phyloP scores from a whole-genome alignment of 2,113 vertebrate species.

The Thomomys bottae region DNA sequence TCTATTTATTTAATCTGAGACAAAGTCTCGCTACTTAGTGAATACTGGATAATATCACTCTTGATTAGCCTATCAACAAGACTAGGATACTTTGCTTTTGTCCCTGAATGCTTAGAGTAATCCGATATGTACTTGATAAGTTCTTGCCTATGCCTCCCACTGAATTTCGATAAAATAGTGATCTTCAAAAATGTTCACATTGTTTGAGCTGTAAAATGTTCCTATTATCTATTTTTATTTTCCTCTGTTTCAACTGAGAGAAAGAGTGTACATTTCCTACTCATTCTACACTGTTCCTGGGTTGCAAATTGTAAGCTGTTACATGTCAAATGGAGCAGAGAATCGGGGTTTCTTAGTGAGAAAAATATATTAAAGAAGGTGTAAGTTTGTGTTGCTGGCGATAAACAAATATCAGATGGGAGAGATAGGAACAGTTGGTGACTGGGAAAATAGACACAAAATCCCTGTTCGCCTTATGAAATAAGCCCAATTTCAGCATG shows the following conservation, averaged over 20 bases:
- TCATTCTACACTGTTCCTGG: not conserved
- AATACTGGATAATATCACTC: not conserved
- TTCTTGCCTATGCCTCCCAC: not conserved
- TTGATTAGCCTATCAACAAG: not conserved
- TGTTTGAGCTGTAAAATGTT: not conserved
- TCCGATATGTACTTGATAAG: not conserved
- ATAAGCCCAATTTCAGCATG: not conserved
- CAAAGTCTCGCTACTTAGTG: not conserved
- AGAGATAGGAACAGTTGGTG: constrained; percentile 46
- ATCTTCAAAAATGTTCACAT: not conserved
- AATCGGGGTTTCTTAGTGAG: not conserved
- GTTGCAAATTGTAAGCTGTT: not conserved
- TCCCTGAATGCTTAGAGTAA: not conserved
- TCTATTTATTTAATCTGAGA: not conserved
- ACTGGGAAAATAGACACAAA: not conserved
- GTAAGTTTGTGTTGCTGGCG: constrained; percentile 7
- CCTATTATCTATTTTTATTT: not conserved
- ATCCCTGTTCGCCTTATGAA: not conserved
- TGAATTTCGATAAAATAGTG: not conserved
- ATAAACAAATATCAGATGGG: not conserved
- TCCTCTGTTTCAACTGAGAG: not conserved
- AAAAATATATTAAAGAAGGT: not conserved
- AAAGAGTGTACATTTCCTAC: not conserved
- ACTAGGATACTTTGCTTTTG: not conserved
- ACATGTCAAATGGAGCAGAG: not conserved